Evolutionary conservation across 1,140 invertebrate genomes (phyloP).

Genomic region (Drosophila suzukii): DNA sequence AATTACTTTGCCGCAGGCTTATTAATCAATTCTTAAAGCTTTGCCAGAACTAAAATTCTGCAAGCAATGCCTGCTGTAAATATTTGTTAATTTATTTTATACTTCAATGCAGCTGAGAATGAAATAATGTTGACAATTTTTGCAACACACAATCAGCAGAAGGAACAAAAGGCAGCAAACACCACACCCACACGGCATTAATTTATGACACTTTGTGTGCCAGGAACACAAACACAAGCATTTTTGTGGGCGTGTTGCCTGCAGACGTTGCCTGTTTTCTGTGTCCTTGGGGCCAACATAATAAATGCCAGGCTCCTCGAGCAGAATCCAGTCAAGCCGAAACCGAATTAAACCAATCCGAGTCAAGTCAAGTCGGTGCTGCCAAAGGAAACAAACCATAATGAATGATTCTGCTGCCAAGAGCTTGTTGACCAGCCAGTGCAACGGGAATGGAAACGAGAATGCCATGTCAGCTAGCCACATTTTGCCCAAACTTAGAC

Average conservation of each 20-base stretch:
- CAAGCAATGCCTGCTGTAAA: slow-evolving; percentile 5
- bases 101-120: slow-evolving; percentile 28
- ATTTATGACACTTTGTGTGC: slow-evolving; percentile 65
- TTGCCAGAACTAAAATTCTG: not conserved
- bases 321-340: slow-evolving; percentile 40
- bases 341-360: slow-evolving; percentile 41
- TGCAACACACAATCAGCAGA: slow-evolving; percentile 46
- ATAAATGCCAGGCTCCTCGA: slow-evolving; percentile 46
- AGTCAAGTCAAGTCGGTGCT: slow-evolving; percentile 7
- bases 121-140: slow-evolving; percentile 61
- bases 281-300: slow-evolving; percentile 55
- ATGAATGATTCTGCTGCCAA: slow-evolving; percentile 59
- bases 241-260: slow-evolving; percentile 61
- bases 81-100: slow-evolving; percentile 43
- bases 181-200: slow-evolving; percentile 40
- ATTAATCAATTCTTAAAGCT: not conserved
- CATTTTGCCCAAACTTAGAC: not conserved
- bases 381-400: slow-evolving; percentile 57
- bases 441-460: slow-evolving; percentile 21
- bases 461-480: slow-evolving; percentile 15
- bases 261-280: slow-evolving; percentile 29
- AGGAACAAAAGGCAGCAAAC: slow-evolving; percentile 25
- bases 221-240: slow-evolving; percentile 37
- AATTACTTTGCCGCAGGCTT: not conserved
- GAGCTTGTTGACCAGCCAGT: slow-evolving; percentile 61